These are phyloP conservation scores for Palythoa grandis DNA, from an alignment of 92 coral and sea anemone species.

Conservation along the genomic window DNA sequence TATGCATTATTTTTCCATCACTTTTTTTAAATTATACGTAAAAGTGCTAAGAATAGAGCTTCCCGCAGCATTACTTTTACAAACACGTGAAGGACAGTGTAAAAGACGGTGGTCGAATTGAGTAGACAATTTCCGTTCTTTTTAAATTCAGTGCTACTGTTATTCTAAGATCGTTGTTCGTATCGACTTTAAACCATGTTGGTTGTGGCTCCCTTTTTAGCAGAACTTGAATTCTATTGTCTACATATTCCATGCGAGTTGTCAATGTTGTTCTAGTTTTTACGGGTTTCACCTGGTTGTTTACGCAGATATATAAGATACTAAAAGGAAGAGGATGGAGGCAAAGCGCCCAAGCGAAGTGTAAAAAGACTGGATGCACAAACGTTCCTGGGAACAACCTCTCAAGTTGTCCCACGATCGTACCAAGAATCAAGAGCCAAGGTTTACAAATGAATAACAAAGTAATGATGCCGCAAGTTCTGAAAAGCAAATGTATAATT, in stretches of 20 bases:
- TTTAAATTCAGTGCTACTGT: no score
- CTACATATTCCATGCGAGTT: neutral
- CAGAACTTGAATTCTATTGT: no score
- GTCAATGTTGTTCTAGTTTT: neutral
- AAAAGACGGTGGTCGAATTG: no score
- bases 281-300: neutral
- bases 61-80: no score
- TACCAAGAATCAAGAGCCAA: neutral
- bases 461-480: neutral
- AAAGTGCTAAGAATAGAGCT: no score
- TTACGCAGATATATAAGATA: constrained; percentile 4
- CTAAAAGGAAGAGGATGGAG: neutral
- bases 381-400: neutral
- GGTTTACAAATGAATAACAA: neutral
- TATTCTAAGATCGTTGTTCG: no score
- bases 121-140: no score
- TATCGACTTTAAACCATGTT: no score
- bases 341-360: neutral
- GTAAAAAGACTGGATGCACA: neutral
- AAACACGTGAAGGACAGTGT: no score
- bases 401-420: neutral
- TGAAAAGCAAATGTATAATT: constrained; percentile 3
- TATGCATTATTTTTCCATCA: no score
- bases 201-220: no score
- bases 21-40: no score